These are phyloP conservation scores for Timandra comae DNA, from an alignment of 2,888 invertebrate species.

Conservation along the genomic window DNA sequence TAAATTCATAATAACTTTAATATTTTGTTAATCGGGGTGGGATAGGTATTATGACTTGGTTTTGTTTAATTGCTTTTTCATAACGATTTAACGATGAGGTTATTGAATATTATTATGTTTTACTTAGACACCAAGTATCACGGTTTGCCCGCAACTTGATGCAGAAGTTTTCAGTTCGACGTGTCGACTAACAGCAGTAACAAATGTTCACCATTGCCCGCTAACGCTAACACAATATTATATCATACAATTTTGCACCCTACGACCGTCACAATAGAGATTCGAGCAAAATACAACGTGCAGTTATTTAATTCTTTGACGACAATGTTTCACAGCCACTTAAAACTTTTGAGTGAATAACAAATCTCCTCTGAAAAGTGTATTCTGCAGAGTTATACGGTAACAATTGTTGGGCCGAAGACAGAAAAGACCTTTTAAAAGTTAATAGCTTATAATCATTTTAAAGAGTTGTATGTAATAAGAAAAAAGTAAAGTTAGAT, in stretches of 20 bases:
- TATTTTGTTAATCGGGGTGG: conserved; percentile 8
- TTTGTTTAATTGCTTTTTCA: no score
- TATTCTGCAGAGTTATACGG: conserved; percentile 64
- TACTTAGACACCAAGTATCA: no score
- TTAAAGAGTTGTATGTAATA: no score
- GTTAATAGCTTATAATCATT: conserved; percentile 47
- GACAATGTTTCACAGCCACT: conserved; percentile 73
- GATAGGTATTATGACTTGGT: no score
- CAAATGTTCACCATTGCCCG: conserved; percentile 38
- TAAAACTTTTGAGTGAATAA: conserved; percentile 75
- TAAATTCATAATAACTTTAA: conserved; percentile 11
- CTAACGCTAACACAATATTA: conserved; percentile 26
- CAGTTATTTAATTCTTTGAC: conserved; percentile 63
- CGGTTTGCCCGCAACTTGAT: conserved; percentile 42
- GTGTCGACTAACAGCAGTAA: conserved; percentile 49
- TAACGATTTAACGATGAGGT: no score
- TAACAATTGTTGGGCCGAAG: conserved; percentile 68
- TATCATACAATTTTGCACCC: conserved; percentile 41
- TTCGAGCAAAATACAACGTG: conserved; percentile 8
- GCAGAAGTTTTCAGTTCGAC: conserved; percentile 49
- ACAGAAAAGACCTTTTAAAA: conserved; percentile 57
- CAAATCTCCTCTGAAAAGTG: conserved; percentile 71
- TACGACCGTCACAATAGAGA: conserved; percentile 33
- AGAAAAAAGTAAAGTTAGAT: no score
- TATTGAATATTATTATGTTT: no score